Base-by-base conservation (phyloP, 2,113 vertebrate species). In the Papio anubis region DNA sequence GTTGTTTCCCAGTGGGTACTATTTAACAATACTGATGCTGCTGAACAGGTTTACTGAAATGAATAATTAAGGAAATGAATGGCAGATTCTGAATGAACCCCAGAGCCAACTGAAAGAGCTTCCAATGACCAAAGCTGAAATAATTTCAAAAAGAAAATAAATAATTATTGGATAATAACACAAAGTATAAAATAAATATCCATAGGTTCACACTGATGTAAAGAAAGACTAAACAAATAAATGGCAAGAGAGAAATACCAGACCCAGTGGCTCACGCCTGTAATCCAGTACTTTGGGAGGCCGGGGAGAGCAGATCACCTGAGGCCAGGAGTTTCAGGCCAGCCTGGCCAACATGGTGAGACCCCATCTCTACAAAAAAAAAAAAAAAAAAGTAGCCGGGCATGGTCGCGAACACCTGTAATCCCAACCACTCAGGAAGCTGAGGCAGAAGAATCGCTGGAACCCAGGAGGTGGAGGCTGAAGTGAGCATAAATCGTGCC, bases 361-460 rank as follows among this genome's bases (percentile, higher is more conserved):
- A 59, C 57, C 57, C 57, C 8, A 59, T 9, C 20, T 23, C 57
- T 9, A 57, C 21, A 23, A 8, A 8, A 23, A 57, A 21, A 21
- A 21, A 21, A 57, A 57, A n/a, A 57, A 57, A 21, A 57, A 20
- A 8, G 8, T 59, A 59, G 57, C 57, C 8, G 0, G 8, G 57
- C 8, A 59, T 59, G 21, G 8, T 59, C 20, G 0, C 21, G 1
- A 21, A 1, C 20, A 0, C 57, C 52, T 55, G 8, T 59, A 59
- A 8, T 59, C 57, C 57, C 57, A 59, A 8, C 21, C 8, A 23
- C 20, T 23, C 8, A 23, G 57, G 20, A 59, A 23, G 57, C 57
- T 59, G 57, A 59, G 57, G 57, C 57, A 59, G 21, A 8, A 59
- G 57, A 23, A 21, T 59, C 8, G 2, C 57, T 59, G 23, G 57